Conservation (phyloP, 2,797 vertebrate species). For the Aplochiton taeniatus region DNA sequence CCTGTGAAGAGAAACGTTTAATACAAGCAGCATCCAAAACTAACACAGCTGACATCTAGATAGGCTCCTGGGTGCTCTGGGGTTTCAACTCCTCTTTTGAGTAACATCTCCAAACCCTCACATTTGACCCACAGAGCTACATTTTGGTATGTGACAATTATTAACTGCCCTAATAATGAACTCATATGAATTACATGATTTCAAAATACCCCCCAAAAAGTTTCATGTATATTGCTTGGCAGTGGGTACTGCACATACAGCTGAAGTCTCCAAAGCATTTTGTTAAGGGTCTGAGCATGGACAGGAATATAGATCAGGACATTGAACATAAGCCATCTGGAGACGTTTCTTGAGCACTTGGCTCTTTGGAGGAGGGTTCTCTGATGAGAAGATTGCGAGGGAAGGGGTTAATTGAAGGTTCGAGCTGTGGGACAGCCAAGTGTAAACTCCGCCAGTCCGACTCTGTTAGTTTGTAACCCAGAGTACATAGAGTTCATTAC, state of each 20-base stretch:
- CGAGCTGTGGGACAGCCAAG: constrained; percentile 18
- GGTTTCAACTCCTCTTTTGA: constrained; percentile 47
- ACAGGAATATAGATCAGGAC: background rate
- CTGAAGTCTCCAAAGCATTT: background rate
- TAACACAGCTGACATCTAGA: constrained; percentile 73
- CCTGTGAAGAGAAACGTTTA: constrained; percentile 64
- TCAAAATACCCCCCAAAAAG: too few species aligned
- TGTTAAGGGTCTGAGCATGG: background rate
- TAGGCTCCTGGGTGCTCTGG: constrained; percentile 54
- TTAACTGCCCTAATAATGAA: too few species aligned
- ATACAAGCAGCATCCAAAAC: constrained; percentile 74
- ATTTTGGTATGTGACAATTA: too few species aligned
- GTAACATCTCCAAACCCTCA: constrained; percentile 15
- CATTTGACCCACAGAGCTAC: too few species aligned
- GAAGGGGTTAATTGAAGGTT: background rate
- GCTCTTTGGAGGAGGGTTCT: background rate
- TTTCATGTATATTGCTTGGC: too few species aligned
- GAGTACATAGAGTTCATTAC: constrained; percentile 35
- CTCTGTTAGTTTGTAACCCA: background rate
- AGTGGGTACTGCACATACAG: too few species aligned
- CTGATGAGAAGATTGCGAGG: background rate
- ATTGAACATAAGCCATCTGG: constrained; percentile 3
- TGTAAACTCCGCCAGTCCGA: background rate
- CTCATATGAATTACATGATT: too few species aligned
- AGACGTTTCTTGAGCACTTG: background rate